Base-by-base conservation (phyloP, 2,888 invertebrate genomes). In the Dasypogon diadema region DNA sequence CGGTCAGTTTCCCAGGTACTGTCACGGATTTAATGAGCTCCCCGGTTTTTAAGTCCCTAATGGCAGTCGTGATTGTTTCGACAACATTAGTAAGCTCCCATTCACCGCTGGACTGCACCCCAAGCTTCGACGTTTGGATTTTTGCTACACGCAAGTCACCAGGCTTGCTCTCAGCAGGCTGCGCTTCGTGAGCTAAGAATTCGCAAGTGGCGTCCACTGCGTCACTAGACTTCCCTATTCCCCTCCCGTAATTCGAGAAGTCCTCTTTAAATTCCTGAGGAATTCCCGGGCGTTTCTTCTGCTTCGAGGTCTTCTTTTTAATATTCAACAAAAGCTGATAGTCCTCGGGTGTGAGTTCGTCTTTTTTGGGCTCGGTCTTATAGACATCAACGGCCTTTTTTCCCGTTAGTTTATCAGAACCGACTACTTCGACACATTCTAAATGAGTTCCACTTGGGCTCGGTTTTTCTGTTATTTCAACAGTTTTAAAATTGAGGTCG, bases 261-360 rank as follows among this genome's bases (percentile, higher is more conserved):
- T 24, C 76, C 6, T 74, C 30, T 60, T 77, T 75, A 65, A 85
- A 86, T 74, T 85, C 83, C 79, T 83, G 83, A 3, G 86, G 85
- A 63, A 85, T 81, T 21, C 84, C 83, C 2, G 84, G 85, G n/a
- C 85, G 80, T 63, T 85, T 84, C 76, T 84, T 85, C 79, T 85
- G 85, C 75, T 85, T 86, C 2, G 83, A 83, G 37, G 85, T 80
- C 76, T 85, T 84, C 77, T 84, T 84, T 79, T 86, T 83, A 77
- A 85, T 83, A 42, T 83, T 80, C 77, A 84, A 82, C 55, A 84
- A 85, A 2, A 84, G 79, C 54, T 82, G 78, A 77, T 84, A 81
- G 75, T 87, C 87, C 79, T 87, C 86, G 16, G 80, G 77, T 56
- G 83, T 84, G 70, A 86, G 78, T 1, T 83, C 83, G 54, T 81